Evolutionary conservation across 2,797 vertebrate species (phyloP), one percentile per base, ranked within the genome.

Genomic region (Sarcophilus harrisii): DNA sequence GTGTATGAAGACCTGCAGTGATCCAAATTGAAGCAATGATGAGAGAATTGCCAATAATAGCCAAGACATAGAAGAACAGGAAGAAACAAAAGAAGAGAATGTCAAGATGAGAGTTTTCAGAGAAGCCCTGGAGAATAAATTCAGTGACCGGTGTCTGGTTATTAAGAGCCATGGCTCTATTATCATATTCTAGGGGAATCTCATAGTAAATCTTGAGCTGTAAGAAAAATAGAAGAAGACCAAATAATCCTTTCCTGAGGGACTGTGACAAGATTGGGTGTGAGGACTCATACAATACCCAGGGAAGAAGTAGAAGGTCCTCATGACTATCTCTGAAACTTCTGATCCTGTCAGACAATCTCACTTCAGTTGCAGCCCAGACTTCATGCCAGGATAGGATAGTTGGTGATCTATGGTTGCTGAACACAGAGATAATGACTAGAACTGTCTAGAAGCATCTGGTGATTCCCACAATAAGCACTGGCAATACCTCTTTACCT

Each of bases 121-220:
- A 93, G 58, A 96, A 95, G 0, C 92, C 95, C 92, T 90, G 91
- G 12, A 95, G 94, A 32, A 95, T 45, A 30, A 96, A 95, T 58
- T 95, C 90, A 30, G 92, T 92, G 52, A 96, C 58, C 24, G 11
- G 18, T 27, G 94, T 90, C 45, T 92, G 45, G 45, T 96, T 96
- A 90, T 28, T 54, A 66, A 16, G 58, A 59, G 89, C 73, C 95
- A 96, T 91, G 30, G 52, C 10, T 94, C 32, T n/a, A n/a, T n/a
- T 66, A n/a, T 16, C 62, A 66, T 57, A 14, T 57, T 60, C 10
- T 16, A 38, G 6, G 14, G n/a, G 0, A 3, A 2, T 81, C 73
- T 18, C 8, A 11, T 6, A 9, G 66, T 21, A 81, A 18, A 45
- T 27, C 3, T 45, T 14, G 8, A 81, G 6, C 2, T 81, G 11